Percentiles rank a stretch among this genome's conserved stretches.
These are phyloP conservation scores for Avahi laniger DNA, from an alignment of 2,797 vertebrate species.

Conservation along the genomic window DNA sequence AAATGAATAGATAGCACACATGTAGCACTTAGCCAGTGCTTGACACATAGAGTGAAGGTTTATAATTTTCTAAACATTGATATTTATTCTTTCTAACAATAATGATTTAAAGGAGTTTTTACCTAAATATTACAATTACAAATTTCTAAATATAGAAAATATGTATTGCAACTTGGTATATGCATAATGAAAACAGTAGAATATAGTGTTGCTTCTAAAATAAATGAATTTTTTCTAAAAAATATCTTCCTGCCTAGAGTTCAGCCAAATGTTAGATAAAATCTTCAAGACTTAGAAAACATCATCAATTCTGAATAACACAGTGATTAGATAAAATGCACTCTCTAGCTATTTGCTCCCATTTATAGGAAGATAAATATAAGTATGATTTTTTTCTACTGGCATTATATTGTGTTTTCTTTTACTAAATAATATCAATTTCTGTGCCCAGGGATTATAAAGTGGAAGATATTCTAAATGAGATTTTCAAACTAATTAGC, in stretches of 20 bases:
- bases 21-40: neutral
- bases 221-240: conserved; percentile 44
- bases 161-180: neutral
- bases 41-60: neutral
- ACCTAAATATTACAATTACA: neutral
- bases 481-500: conserved; percentile 74
- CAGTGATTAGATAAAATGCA: neutral
- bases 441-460: neutral
- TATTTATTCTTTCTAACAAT: neutral
- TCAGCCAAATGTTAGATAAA: neutral
- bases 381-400: conserved; percentile 59
- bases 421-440: conserved; percentile 44
- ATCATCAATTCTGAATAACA: conserved; percentile 22
- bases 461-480: conserved; percentile 61
- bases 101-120: conserved; percentile 22
- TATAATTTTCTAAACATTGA: neutral
- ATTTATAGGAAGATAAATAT: conserved; percentile 66
- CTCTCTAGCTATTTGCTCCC: neutral
- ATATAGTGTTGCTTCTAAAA: conserved; percentile 36
- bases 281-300: conserved; percentile 16
- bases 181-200: neutral
- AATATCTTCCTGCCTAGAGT: neutral
- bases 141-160: conserved; percentile 34
- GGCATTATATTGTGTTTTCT: conserved; percentile 50
- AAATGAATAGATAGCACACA: neutral